Evolutionary conservation across 2,888 invertebrate species (phyloP).

Genomic region (Sussaba pulchella): DNA sequence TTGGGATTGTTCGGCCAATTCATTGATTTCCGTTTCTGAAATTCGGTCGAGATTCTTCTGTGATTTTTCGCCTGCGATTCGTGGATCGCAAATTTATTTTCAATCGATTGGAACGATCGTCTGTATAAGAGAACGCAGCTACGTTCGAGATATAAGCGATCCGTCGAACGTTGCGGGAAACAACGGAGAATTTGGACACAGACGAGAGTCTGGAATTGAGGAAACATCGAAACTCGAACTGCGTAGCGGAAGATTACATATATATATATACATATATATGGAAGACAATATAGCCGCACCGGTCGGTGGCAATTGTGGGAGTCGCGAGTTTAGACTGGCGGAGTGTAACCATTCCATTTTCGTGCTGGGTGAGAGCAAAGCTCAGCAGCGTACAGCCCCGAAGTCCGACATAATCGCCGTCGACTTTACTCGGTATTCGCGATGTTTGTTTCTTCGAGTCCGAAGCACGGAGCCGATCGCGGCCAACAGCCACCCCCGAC

Average conservation of each 20-base stretch:
- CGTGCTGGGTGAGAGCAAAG: slow-evolving; percentile 15
- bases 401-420: slow-evolving; percentile 1
- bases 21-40: not conserved
- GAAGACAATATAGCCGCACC: not conserved
- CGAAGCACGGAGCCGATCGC: slow-evolving; percentile 34
- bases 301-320: not conserved
- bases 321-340: slow-evolving; percentile 22
- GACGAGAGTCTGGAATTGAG: not conserved
- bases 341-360: slow-evolving; percentile 38
- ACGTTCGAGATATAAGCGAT: no score
- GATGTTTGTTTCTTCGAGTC: slow-evolving; percentile 70
- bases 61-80: no score
- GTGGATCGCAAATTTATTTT: no score
- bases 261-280: not conserved
- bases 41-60: no score
- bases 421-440: slow-evolving; percentile 8
- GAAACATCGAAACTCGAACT: not conserved
- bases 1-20: not conserved
- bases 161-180: no score
- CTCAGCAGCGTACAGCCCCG: not conserved
- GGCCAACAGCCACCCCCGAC: slow-evolving; percentile 12
- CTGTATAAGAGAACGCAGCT: no score
- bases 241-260: not conserved
- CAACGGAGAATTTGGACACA: not conserved
- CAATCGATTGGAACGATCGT: no score